Base-by-base conservation (phyloP, 2,888 invertebrate species). In the Chironomus tentans region DNA sequence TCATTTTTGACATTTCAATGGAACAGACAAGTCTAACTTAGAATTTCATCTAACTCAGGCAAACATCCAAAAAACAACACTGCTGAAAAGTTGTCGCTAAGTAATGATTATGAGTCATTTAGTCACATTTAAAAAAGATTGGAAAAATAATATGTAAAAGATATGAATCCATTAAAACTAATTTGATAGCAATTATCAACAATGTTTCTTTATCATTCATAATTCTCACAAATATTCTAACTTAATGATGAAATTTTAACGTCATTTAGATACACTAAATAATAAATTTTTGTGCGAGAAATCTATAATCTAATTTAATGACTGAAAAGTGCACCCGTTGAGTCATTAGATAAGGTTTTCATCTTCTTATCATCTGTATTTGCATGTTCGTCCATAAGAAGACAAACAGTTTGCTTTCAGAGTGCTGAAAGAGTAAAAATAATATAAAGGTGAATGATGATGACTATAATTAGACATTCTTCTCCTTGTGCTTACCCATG, bases 271-370 rank as follows among this genome's bases (percentile, higher is more conserved):
- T 56, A 15, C 56, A 56, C 56, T 56, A 56, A 56, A 56, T 2
- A 38, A 38, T 10, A 38, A 38, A 4, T 38, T 38, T 10, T 38
- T 38, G 38, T 38, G 38, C 70, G 21, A 62, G 15, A 50, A 24
- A 72, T 72, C 28, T 72, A 50, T 61, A 72, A 72, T 72, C 72
- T 56, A 72, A 72, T 72, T 72, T 61, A 72, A 72, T 72, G 72
- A 50, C 56, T 56, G 56, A 56, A 50, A 50, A 21, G 12, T 62
- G 18, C 56, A 70, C 22, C 24, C 46, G 46, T 38, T 18, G 24
- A 72, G 56, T 61, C 62, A 62, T 62, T 62, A 72, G 62, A 72
- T 72, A 62, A 71, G 61, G 61, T 46, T 28, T 72, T n/a, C 61
- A 47, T 22, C 21, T n/a, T n/a, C n/a, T 65, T 65, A 21, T 65